Conservation (phyloP, 2,113 vertebrate species). For the Mellivora capensis region DNA sequence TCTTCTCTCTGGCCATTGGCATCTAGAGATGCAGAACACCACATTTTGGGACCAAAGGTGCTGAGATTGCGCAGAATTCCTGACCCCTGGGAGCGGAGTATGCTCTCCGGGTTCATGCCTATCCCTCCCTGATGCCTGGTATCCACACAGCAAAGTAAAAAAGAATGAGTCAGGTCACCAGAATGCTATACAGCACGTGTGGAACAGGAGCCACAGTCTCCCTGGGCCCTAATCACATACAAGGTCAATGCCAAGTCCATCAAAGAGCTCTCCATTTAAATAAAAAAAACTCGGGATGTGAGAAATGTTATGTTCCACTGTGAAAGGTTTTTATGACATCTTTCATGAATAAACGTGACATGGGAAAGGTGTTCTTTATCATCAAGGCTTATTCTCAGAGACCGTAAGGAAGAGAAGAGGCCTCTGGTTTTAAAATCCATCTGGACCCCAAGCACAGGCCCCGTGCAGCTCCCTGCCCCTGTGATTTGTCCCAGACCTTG, state of each 20-base stretch:
- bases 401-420: not conserved
- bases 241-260: not conserved
- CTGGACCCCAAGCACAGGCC: too few species aligned
- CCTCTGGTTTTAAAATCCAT: not conserved
- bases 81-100: not conserved
- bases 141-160: not conserved
- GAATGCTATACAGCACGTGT: not conserved
- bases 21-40: not conserved
- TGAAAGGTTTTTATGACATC: not conserved
- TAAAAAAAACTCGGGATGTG: not conserved
- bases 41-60: not conserved
- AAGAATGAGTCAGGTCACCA: not conserved
- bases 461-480: fast-evolving
- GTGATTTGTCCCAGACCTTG: not conserved
- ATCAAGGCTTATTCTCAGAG: not conserved
- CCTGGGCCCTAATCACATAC: too few species aligned
- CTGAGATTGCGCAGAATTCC: not conserved
- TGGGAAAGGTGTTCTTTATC: not conserved
- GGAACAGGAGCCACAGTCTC: not conserved
- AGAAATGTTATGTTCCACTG: not conserved
- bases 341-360: not conserved
- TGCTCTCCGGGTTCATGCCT: not conserved
- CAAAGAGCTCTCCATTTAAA: not conserved
- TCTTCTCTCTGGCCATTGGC: fast-evolving
- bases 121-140: not conserved